These are phyloP conservation scores for Colletes gigas DNA, from an alignment of 1,140 invertebrate species.

Conservation along the genomic window DNA sequence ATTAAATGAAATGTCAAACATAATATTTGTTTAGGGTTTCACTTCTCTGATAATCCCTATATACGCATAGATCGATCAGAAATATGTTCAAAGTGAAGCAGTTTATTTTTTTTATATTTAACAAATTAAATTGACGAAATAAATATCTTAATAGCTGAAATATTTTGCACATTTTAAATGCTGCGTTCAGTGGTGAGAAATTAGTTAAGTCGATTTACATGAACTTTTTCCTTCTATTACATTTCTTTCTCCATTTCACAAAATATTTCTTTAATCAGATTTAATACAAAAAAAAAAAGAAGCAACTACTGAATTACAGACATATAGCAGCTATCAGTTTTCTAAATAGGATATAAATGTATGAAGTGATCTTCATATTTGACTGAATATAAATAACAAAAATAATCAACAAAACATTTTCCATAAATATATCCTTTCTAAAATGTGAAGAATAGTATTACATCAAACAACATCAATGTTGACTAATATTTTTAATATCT, in stretches of 20 bases:
- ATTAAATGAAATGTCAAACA: constrained; percentile 65
- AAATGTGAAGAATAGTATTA: constrained; percentile 44
- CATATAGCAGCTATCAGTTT: constrained; percentile 35
- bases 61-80: constrained; percentile 16
- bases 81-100: constrained; percentile 19
- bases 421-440: constrained; percentile 72
- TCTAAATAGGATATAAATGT: constrained; percentile 32
- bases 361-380: constrained; percentile 37
- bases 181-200: not conserved
- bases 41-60: constrained; percentile 46
- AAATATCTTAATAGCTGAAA: constrained; percentile 16
- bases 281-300: not conserved
- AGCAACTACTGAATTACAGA: not conserved
- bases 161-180: not conserved
- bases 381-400: constrained; percentile 60
- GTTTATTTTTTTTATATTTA: constrained; percentile 29
- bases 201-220: not conserved
- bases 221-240: not conserved
- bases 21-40: constrained; percentile 57
- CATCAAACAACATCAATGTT: not conserved
- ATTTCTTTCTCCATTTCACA: not conserved
- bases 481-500: not conserved
- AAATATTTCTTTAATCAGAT: not conserved
- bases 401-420: constrained; percentile 73
- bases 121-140: constrained; percentile 16